Evolutionary conservation across 2,888 invertebrate species (phyloP).

Genomic region (Cabera pusaria): DNA sequence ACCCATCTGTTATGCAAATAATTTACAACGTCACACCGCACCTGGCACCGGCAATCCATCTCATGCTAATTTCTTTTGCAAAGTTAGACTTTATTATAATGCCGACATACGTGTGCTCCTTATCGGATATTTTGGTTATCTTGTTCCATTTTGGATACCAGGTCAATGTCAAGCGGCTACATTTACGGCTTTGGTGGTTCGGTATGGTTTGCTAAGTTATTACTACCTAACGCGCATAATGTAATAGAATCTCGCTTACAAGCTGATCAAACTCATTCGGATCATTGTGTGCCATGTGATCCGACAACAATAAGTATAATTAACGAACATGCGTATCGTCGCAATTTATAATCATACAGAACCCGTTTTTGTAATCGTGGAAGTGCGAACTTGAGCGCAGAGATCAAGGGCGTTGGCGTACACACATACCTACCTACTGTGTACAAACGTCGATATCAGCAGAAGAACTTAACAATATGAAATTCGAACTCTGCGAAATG

Average conservation of each 20-base stretch:
- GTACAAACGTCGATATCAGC: conserved; percentile 16
- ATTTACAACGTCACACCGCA: conserved; percentile 29
- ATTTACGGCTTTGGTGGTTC: too few relatives aligned
- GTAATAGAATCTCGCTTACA: too few relatives aligned
- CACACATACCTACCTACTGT: conserved; percentile 3
- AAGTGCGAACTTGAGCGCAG: conserved; percentile 27
- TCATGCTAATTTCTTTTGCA: conserved; percentile 8
- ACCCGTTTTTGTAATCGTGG: conserved; percentile 21
- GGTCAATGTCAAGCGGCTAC: conserved; percentile 55
- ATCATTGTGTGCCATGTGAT: too few relatives aligned
- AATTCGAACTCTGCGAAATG: conserved; percentile 26
- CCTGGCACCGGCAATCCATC: too few relatives aligned
- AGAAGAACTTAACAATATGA: conserved; percentile 16
- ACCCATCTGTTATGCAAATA: conserved; percentile 51
- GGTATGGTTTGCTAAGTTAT: too few relatives aligned
- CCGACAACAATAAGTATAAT: too few relatives aligned
- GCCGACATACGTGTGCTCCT: conserved; percentile 5
- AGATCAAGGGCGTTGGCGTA: conserved; percentile 29
- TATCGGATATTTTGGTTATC: conserved; percentile 33
- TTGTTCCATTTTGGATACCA: conserved; percentile 40
- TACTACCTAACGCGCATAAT: too few relatives aligned
- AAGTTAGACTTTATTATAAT: conserved; percentile 31
- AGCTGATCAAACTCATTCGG: too few relatives aligned
- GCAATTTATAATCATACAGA: conserved; percentile 5
- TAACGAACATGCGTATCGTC: background rate